Evolutionary conservation across 2,888 invertebrate species (phyloP).

Genomic region (Tenthredo distinguenda): DNA sequence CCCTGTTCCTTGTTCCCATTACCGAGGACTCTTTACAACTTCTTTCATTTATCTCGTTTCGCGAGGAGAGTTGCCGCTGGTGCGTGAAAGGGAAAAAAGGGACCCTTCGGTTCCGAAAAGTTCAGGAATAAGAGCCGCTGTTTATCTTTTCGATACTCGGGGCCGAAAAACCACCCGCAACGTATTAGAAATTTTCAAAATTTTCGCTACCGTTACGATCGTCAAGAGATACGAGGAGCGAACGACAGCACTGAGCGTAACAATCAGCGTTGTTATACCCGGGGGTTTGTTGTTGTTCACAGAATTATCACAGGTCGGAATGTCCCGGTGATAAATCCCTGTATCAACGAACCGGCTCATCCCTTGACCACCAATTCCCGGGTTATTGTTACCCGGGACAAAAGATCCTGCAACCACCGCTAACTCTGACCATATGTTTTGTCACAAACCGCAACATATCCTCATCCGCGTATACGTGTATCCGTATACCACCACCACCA

Average conservation of each 20-base stretch:
- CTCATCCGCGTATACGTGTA: neutral
- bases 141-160: neutral
- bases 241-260: slow-evolving; percentile 15
- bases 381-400: slow-evolving; percentile 75
- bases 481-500: too few relatives aligned
- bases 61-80: neutral
- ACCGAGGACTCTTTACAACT: slow-evolving; percentile 47
- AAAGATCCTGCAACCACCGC: slow-evolving; percentile 73
- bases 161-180: too few relatives aligned
- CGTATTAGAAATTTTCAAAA: too few relatives aligned
- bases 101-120: neutral
- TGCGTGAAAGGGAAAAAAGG: neutral
- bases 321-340: slow-evolving; percentile 75
- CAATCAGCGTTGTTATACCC: slow-evolving; percentile 36
- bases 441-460: slow-evolving; percentile 35
- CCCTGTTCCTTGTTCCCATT: slow-evolving; percentile 35
- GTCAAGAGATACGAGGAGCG: neutral
- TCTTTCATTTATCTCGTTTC: slow-evolving; percentile 46
- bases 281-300: slow-evolving; percentile 54
- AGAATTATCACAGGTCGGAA: slow-evolving; percentile 75
- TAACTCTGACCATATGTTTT: slow-evolving; percentile 67
- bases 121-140: neutral
- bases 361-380: slow-evolving; percentile 69
- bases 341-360: slow-evolving; percentile 66
- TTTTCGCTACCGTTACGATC: neutral